A percentile compares a stretch with the other conserved stretches of the same genome.
These are phyloP conservation scores for Agrochola litura DNA, from an alignment of 2,888 invertebrate species.

Conservation along the genomic window DNA sequence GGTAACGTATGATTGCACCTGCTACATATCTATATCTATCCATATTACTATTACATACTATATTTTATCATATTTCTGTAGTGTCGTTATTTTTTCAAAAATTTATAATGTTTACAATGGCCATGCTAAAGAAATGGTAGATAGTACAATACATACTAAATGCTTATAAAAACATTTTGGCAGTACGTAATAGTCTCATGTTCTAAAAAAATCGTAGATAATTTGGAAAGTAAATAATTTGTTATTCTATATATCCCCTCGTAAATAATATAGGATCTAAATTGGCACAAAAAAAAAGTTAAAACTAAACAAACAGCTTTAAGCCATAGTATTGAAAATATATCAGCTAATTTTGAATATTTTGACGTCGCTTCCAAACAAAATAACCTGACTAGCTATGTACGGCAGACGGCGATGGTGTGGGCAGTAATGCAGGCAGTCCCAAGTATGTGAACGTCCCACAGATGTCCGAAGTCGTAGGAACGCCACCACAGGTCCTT, in stretches of 20 bases:
- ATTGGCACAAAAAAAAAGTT: conserved; percentile 5
- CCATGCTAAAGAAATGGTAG: neutral
- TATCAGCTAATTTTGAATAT: neutral
- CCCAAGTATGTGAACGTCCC: conserved; percentile 84
- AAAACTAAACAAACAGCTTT: conserved; percentile 3
- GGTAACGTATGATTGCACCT: conserved; percentile 60
- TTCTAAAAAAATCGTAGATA: conserved; percentile 1
- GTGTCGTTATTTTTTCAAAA: conserved; percentile 17
- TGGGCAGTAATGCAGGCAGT: conserved; percentile 81
- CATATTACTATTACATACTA: conserved; percentile 1
- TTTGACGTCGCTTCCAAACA: conserved; percentile 4
- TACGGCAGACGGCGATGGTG: conserved; percentile 84
- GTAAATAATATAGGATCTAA: conserved; percentile 3
- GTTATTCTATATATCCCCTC: neutral
- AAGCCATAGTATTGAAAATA: conserved; percentile 22
- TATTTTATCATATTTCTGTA: conserved; percentile 18
- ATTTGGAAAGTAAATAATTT: neutral
- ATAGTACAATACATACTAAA: conserved; percentile 8
- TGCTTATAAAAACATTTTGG: neutral
- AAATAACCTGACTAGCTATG: conserved; percentile 52
- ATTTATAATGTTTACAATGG: conserved; percentile 18
- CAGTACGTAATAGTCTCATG: neutral
- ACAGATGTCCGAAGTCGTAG: conserved; percentile 82
- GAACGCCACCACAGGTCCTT: conserved; percentile 79
- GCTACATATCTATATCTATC: conserved; percentile 41